Conservation (phyloP, 1,140 invertebrate genomes). For the Meloidogyne floridensis region DNA sequence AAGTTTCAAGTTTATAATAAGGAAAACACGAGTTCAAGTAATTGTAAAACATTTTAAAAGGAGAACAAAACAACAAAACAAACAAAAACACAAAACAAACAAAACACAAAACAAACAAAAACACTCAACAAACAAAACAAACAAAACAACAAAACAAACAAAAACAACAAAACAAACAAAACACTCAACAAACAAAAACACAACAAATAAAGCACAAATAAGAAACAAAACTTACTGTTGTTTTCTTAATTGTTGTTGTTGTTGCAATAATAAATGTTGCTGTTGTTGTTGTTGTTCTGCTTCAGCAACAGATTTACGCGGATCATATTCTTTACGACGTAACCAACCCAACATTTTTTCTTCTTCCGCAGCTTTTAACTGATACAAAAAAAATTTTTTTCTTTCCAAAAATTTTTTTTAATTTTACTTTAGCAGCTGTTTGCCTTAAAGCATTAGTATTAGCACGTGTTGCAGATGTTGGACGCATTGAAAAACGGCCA, state of each 20-base stretch:
- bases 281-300: slow-evolving; percentile 47
- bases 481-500: slow-evolving; percentile 56
- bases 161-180: no score
- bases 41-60: no score
- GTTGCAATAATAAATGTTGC: no score
- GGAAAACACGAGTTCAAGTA: no score
- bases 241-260: no score
- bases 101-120: no score
- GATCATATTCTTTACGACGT: slow-evolving; percentile 53
- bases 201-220: not conserved
- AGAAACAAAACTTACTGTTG: slow-evolving; percentile 38
- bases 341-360: slow-evolving; percentile 56
- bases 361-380: slow-evolving; percentile 20
- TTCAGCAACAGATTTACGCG: slow-evolving; percentile 49
- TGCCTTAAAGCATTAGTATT: slow-evolving; percentile 4
- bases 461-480: not conserved
- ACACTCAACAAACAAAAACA: no score
- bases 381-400: not conserved
- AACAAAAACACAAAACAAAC: no score
- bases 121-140: no score
- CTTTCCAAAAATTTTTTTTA: slow-evolving; percentile 18
- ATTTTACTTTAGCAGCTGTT: slow-evolving; percentile 30
- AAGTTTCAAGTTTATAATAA: no score
- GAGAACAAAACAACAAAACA: no score
- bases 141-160: no score